Conservation (phyloP, 2,888 invertebrate species). For the Cataglyphis livida region DNA sequence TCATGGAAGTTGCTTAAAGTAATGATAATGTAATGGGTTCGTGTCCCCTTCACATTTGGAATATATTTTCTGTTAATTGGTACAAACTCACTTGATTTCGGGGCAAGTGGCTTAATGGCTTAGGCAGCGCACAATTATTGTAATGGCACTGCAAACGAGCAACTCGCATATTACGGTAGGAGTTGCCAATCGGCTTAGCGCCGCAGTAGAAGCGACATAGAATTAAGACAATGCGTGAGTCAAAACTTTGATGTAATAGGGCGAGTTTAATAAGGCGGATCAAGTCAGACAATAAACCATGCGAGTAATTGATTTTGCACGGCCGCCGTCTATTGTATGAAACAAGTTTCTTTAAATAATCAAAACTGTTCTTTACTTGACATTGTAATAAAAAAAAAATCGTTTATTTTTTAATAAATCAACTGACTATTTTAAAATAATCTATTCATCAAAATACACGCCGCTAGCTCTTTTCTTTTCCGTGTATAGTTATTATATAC, state of each 20-base stretch:
- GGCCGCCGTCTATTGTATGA: not conserved
- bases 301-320: constrained; percentile 27
- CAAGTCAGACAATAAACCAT: constrained; percentile 20
- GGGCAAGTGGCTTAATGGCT: constrained; percentile 45
- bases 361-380: constrained; percentile 6
- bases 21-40: constrained; percentile 13
- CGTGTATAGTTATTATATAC: not conserved
- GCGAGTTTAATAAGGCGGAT: constrained; percentile 38
- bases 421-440: not conserved
- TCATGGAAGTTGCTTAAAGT: constrained; percentile 7
- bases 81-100: constrained; percentile 34
- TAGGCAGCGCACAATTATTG: constrained; percentile 47
- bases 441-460: not conserved
- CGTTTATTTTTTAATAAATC: constrained; percentile 26
- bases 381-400: not conserved
- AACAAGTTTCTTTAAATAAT: not conserved
- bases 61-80: constrained; percentile 44
- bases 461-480: not conserved
- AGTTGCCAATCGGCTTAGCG: constrained; percentile 42
- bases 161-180: constrained; percentile 26
- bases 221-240: constrained; percentile 46
- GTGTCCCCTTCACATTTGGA: not conserved
- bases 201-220: constrained; percentile 33
- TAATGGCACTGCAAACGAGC: constrained; percentile 42
- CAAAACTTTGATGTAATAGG: constrained; percentile 33